phyloP scores from a whole-genome alignment of 2,888 invertebrate genomes.

The Lycia hirtaria region DNA sequence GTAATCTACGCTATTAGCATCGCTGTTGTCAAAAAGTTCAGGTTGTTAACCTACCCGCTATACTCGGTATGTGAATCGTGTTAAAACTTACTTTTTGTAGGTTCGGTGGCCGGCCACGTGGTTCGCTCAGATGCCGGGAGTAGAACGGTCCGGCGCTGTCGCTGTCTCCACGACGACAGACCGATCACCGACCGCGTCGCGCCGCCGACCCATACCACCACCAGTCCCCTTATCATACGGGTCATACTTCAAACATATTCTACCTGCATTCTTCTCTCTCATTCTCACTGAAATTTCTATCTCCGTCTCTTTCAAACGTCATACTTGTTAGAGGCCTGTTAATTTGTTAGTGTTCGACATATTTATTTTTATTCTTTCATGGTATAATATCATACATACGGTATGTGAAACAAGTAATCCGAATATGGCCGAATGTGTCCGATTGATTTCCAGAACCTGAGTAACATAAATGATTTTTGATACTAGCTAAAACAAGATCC shows the following conservation, averaged over 20 bases:
- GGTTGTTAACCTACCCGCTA: slow-evolving; percentile 4
- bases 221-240: slow-evolving; percentile 53
- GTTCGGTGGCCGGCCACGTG: slow-evolving; percentile 75
- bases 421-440: too few relatives aligned
- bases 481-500: too few relatives aligned
- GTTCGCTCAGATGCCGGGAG: slow-evolving; percentile 51
- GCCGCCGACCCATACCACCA: slow-evolving; percentile 32
- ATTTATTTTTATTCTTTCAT: too few relatives aligned
- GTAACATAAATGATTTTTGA: too few relatives aligned
- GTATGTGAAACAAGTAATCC: too few relatives aligned
- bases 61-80: slow-evolving; percentile 34
- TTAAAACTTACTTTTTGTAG: slow-evolving; percentile 69
- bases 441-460: too few relatives aligned
- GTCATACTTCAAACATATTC: slow-evolving; percentile 46
- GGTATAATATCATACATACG: too few relatives aligned
- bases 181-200: slow-evolving; percentile 40
- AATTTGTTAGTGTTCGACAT: slow-evolving; percentile 31
- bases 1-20: neutral
- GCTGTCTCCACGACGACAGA: slow-evolving; percentile 75
- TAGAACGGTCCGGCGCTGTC: slow-evolving; percentile 68
- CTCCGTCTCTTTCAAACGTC: slow-evolving; percentile 42
- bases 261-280: slow-evolving; percentile 47
- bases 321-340: slow-evolving; percentile 42
- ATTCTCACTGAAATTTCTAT: slow-evolving; percentile 34
- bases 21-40: slow-evolving; percentile 5